Evolutionary conservation across 2,797 vertebrate genomes (phyloP).

Genomic region (Ataeniobius toweri): DNA sequence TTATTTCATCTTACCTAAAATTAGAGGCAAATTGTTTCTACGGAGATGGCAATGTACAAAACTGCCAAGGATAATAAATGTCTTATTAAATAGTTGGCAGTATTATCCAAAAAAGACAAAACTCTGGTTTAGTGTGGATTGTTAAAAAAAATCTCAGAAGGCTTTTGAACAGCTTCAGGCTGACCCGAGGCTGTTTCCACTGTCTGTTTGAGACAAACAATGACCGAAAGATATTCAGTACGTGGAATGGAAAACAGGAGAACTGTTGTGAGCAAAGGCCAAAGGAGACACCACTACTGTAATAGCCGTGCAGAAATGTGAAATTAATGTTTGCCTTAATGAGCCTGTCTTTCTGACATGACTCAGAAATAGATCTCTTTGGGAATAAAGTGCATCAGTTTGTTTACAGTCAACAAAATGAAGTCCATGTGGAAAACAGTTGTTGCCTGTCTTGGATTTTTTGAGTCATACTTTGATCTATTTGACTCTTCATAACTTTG

Average conservation of each 20-base stretch:
- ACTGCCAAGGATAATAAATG: background rate
- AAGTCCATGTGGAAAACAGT: background rate
- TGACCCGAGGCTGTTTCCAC: background rate
- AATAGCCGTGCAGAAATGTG: background rate
- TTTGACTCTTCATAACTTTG: constrained; percentile 5
- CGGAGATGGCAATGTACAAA: background rate
- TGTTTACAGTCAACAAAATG: constrained; percentile 5
- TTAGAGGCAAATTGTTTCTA: background rate
- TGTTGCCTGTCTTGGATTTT: background rate
- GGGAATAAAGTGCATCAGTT: constrained; percentile 1
- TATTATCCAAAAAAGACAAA: background rate
- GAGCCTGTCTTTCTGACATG: background rate
- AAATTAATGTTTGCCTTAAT: constrained; percentile 7
- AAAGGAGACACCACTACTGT: background rate
- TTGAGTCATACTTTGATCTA: constrained; percentile 5
- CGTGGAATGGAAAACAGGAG: background rate
- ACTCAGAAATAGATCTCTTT: background rate
- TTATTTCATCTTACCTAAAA: background rate
- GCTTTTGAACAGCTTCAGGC: background rate
- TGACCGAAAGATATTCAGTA: background rate
- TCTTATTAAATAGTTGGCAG: background rate
- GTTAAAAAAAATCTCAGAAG: background rate
- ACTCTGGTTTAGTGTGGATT: background rate
- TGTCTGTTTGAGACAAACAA: background rate
- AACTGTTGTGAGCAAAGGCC: background rate